Evolutionary conservation across 2,888 invertebrate genomes (phyloP), one percentile per base, ranked within the genome.

Genomic region (Aquatica leii): DNA sequence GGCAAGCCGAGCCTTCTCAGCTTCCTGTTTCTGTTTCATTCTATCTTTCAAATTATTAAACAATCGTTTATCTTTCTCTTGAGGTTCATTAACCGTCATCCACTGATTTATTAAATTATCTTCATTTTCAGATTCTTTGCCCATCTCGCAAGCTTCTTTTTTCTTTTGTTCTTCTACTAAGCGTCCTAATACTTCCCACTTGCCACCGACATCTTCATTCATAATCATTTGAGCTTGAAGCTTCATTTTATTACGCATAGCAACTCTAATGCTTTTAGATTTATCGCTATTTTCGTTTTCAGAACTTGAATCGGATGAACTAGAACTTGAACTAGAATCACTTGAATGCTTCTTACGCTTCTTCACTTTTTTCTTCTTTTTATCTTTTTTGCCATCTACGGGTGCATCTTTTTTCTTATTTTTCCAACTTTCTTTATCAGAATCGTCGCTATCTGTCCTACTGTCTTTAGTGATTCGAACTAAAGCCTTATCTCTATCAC

Each of bases 221-320:
- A 83, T 75, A 18, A 83, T 82, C 20, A 81, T 80, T 67, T 84
- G 83, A 0, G 82, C 84, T 49, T 84, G 82, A 49, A 83, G 80
- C 66, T 83, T 84, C 72, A 81, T 79, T 65, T 84, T 84, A 70
- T 88, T 88, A 37, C 88, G 83, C 89, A 89, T 89, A 0, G 87
- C 84, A 0, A 89, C 87, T 3, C 88, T 84, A 71, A 89, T 88
- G 48, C 88, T 88, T 68, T 86, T 83, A 0, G 86, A 84, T 64
- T 82, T 84, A 68, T 86, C 86, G 40, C 78, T 77, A 2, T 77
- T 76, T 8, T 77, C 76, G 12, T 82, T 82, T 49, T 82, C 81
- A 0, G 80, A 77, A 49, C 81, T 82, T 1, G 82, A 80, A 1
- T 82, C 82, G 0, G 82, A 81, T 40, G 82, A 82, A 1, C 82